These are phyloP conservation scores for Scotopteryx bipunctaria DNA, from an alignment of 2,888 invertebrate species.

Conservation along the genomic window DNA sequence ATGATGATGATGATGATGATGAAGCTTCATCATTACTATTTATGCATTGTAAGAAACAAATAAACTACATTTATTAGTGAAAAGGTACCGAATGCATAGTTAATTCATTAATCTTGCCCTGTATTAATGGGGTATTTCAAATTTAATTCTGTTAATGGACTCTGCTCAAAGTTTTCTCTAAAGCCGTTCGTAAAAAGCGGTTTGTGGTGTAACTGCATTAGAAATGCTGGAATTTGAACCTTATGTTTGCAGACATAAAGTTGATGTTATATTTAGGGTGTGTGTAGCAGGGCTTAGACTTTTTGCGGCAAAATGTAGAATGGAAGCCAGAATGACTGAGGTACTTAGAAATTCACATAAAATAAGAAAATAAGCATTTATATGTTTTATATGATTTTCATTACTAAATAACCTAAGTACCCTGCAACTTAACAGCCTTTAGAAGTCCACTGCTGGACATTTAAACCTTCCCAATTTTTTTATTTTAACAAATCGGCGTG, in stretches of 20 bases:
- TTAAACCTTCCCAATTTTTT: too few relatives aligned
- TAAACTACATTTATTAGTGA: slow-evolving; percentile 10
- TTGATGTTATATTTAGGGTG: neutral
- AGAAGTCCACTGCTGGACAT: too few relatives aligned
- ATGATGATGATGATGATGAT: too few relatives aligned
- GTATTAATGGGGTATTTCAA: slow-evolving; percentile 54
- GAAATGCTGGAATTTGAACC: slow-evolving; percentile 6
- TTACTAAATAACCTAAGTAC: too few relatives aligned
- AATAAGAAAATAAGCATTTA: neutral
- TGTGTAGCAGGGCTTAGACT: neutral
- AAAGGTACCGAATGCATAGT: too few relatives aligned
- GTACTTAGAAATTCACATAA: neutral
- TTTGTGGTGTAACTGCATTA: slow-evolving; percentile 22
- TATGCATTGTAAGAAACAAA: too few relatives aligned
- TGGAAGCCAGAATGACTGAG: neutral
- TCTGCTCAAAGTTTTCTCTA: slow-evolving; percentile 46
- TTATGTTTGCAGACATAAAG: neutral
- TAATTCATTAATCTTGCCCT: slow-evolving; percentile 52
- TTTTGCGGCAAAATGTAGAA: slow-evolving; percentile 1
- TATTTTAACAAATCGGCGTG: too few relatives aligned
- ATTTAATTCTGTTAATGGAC: slow-evolving; percentile 55
- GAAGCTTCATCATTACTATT: too few relatives aligned
- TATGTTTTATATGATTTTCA: too few relatives aligned
- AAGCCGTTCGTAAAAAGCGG: slow-evolving; percentile 39
- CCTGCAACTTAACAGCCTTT: too few relatives aligned